Evolutionary conservation across 2,797 vertebrate genomes (phyloP), one percentile per base, ranked within the genome.

Genomic region (Rhadinocentrus ornatus): DNA sequence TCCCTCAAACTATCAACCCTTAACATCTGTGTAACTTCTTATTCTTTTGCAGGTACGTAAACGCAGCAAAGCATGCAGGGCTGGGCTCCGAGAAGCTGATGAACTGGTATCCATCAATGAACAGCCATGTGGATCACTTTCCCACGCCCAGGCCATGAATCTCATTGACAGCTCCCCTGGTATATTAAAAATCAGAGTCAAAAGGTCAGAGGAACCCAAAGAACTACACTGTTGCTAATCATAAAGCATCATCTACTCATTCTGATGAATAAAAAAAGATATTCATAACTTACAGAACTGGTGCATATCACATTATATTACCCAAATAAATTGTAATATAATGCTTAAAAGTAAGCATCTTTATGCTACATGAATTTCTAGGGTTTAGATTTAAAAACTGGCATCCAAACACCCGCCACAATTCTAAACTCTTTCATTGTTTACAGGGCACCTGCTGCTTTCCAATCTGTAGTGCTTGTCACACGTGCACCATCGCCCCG

Each of bases 11-110:
- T 11, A 69, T 34, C 10, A 66, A n/a, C 56, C 29, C 13, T 62
- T 1, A 67, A 16, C 1, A 44, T 61, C 27, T 69, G n/a, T 24
- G 2, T 22, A 46, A 54, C 6, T 27, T 58, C 35, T 4, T 69
- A 27, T 82, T 13, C 55, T 73, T 72, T 20, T 77, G 41, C 85
- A 99, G 98, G 96, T 99, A 76, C 96, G 98, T 69, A 99, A 97
- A 92, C 96, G 97, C 81, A 99, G 98, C 83, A 98, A 99, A 86
- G 98, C 97, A 0, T 99, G 98, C 82, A 95, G 96, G 18, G 97
- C 96, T 46, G 98, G 97, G 31, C 90, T 99, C 37, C 94, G 93
- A 67, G 97, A 99, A 83, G 94, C 94, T 9, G 98, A 99, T 83
- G 96, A 98, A 78, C 93, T 99, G 56, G 71, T 98, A 54, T 95